Percentiles rank a stretch among this genome's conserved stretches.
Evolutionary conservation across 35 echinoderm and acorn worm species (phyloP).

Genomic region (Eucidaris tribuloides): DNA sequence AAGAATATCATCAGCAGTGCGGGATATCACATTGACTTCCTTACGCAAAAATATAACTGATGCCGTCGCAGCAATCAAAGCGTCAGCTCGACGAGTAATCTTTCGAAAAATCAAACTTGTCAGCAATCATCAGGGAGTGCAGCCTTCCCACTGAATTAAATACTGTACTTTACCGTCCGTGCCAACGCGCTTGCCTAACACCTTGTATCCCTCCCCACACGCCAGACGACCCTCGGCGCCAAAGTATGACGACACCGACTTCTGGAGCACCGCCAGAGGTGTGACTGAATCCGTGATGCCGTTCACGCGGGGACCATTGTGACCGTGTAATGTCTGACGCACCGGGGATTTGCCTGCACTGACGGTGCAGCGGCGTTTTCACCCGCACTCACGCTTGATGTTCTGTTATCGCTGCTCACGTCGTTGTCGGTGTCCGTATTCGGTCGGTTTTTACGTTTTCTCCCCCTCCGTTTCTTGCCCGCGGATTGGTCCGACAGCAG

Average conservation of each 20-base stretch:
- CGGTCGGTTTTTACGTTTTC: slow-evolving; percentile 34
- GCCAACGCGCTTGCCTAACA: slow-evolving; percentile 63
- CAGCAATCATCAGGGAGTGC: slow-evolving; percentile 51
- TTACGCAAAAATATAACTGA: no score
- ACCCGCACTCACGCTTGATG: background rate
- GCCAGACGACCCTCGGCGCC: slow-evolving; percentile 91
- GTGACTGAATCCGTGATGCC: background rate
- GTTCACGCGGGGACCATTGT: background rate
- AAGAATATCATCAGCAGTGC: no score
- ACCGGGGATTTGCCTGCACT: background rate
- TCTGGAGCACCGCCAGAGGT: slow-evolving; percentile 11
- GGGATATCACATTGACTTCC: no score
- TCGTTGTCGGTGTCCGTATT: background rate
- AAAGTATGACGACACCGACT: slow-evolving; percentile 61
- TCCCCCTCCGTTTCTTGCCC: slow-evolving; percentile 32
- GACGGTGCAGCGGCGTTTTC: background rate
- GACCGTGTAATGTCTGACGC: background rate
- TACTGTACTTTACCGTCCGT: slow-evolving; percentile 82
- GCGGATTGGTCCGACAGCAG: slow-evolving; percentile 1
- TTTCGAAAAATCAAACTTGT: no score
- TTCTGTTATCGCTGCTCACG: background rate
- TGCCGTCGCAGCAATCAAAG: no score
- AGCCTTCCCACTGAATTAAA: slow-evolving; percentile 93
- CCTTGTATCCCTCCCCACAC: slow-evolving; percentile 76
- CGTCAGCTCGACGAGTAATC: no score